Conservation (phyloP, 1,140 invertebrate species). For the Pentalonia nigronervosa region DNA sequence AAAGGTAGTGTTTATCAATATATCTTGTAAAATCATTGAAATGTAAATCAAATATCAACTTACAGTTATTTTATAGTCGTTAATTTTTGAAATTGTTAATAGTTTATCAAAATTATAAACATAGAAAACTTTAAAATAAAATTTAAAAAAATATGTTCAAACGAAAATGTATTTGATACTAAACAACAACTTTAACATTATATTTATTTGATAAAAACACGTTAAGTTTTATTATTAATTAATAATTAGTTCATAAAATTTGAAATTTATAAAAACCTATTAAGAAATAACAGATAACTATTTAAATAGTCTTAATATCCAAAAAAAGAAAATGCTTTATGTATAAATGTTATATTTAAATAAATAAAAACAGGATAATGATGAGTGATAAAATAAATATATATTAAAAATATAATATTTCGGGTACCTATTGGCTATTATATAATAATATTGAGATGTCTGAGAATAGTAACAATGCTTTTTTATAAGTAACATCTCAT, state of each 20-base stretch:
- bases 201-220: neutral
- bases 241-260: neutral
- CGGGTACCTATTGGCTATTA: neutral
- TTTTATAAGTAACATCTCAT: neutral
- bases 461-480: constrained; percentile 2
- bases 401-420: neutral
- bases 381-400: constrained; percentile 4
- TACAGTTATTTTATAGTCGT: neutral
- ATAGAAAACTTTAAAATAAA: neutral
- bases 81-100: neutral
- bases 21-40: neutral
- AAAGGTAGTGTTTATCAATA: neutral
- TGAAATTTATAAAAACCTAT: neutral
- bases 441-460: neutral
- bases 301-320: neutral
- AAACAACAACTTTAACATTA: neutral
- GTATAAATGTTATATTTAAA: neutral
- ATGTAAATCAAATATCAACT: neutral
- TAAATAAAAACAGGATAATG: neutral
- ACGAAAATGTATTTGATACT: neutral
- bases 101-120: neutral
- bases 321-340: neutral
- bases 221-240: neutral
- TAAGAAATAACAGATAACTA: neutral
- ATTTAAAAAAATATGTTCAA: neutral